A percentile compares a stretch with the other conserved stretches of the same genome.
These are phyloP conservation scores for Morone saxatilis DNA, from an alignment of 2,113 vertebrate genomes.

Conservation along the genomic window DNA sequence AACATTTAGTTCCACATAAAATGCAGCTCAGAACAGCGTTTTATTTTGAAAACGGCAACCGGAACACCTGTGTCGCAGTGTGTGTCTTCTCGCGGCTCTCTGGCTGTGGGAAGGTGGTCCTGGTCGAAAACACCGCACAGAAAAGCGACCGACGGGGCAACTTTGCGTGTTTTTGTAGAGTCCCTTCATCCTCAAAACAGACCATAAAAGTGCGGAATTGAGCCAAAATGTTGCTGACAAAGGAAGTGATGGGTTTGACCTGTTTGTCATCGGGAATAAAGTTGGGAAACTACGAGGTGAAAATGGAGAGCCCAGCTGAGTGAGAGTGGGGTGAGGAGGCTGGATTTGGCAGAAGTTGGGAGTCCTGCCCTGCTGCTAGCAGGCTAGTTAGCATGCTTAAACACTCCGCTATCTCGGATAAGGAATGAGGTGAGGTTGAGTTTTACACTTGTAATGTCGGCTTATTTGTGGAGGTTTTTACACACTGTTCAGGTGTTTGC, in stretches of 20 bases:
- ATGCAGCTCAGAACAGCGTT: not conserved
- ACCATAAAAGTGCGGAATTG: not conserved
- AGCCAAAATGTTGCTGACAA: not conserved
- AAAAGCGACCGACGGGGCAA: constrained; percentile 40
- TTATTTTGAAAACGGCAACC: constrained; percentile 51
- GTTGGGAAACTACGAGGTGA: constrained; percentile 72
- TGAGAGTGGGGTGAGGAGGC: constrained; percentile 84
- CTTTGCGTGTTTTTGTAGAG: constrained; percentile 22
- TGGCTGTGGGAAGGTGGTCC: constrained; percentile 71
- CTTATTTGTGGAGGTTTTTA: not conserved
- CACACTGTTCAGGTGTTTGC: accelerated
- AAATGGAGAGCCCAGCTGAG: constrained; percentile 85
- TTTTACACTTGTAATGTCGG: not conserved
- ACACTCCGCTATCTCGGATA: constrained; percentile 38
- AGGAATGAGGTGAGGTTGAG: constrained; percentile 61
- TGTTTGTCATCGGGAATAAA: constrained; percentile 55
- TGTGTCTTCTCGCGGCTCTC: not conserved
- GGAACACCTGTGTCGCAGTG: not conserved
- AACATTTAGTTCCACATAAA: no score
- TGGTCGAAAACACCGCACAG: constrained; percentile 72
- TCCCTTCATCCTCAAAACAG: not conserved
- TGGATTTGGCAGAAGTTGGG: constrained; percentile 74
- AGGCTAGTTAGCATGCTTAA: constrained; percentile 67
- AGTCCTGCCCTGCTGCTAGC: constrained; percentile 78
- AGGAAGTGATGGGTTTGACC: not conserved